Base-by-base conservation (phyloP, 2,888 invertebrate genomes). In the Ormyrus thymus region DNA sequence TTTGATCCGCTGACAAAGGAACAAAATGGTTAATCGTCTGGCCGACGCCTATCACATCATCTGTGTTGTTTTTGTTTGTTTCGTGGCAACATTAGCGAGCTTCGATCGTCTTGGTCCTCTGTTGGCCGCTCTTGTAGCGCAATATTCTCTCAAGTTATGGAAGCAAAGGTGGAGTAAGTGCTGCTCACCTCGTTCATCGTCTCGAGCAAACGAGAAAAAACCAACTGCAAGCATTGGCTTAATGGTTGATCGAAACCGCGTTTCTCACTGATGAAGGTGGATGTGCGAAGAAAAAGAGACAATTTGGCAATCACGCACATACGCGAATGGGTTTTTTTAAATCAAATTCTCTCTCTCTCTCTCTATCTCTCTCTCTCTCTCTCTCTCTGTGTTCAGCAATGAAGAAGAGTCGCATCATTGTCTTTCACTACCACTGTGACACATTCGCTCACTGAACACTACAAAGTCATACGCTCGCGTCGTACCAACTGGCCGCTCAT, bases 21-120 rank as follows among this genome's bases (percentile, higher is more conserved):
- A 89, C 87, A 86, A 88, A 89, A 85, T 86, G 82, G 79, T 82
- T 84, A 85, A 87, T 86, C 85, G 87, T 86, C 86, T 85, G 85
- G 84, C 83, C 85, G 86, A 87, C 87, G 86, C 86, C 88, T 89
- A 89, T 89, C 89, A 89, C 88, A 90, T 87, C 88, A 86, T 86
- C 84, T 85, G 84, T 85, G 84, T 84, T 82, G 80, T 29, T 29
- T 29, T 29, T 29, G 29, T 29, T 29, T 29, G 29, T 84, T 80
- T 73, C 81, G 83, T 81, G 81, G 78, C 81, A 81, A 82, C 80
- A 29, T 46, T 79, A 71, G 70, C 79, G 79, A 81, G 79, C 79
- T 75, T 79, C 66, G 72, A 80, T 84, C 82, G 83, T 81, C 80
- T 86, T 84, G 85, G 86, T 86, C 85, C 86, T 85, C 84, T 83